phyloP scores from a whole-genome alignment of 92 coral and sea anemone species.

The Plumapathes pennacea region DNA sequence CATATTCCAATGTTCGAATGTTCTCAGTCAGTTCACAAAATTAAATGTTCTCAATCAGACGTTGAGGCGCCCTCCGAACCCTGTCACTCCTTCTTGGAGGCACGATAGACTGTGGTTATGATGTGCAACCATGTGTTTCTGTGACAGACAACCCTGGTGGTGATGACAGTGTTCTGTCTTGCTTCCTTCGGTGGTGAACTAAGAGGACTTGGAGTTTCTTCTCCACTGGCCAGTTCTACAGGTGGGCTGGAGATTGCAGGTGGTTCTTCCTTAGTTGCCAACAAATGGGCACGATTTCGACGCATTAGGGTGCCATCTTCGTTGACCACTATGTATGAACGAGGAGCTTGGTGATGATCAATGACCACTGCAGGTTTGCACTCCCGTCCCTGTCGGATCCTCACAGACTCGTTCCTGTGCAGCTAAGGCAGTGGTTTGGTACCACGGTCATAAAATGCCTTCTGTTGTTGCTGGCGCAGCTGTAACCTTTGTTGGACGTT shows the following conservation, averaged over 20 bases:
- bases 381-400: conserved; percentile 14
- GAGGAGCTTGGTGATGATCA: conserved; percentile 13
- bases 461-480: conserved; percentile 11
- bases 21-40: no score
- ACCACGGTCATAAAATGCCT: not conserved
- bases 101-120: no score
- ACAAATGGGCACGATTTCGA: conserved; percentile 25
- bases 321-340: conserved; percentile 33
- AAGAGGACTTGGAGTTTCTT: not conserved
- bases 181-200: no score
- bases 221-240: not conserved
- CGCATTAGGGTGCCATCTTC: conserved; percentile 27
- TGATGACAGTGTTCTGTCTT: no score
- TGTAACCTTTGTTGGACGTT: conserved; percentile 6
- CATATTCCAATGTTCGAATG: no score
- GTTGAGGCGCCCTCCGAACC: conserved; percentile 5
- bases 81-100: conserved; percentile 1
- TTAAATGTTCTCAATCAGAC: conserved; percentile 1
- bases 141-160: no score
- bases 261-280: not conserved
- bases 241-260: not conserved
- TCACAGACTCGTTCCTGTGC: conserved; percentile 27
- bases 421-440: conserved; percentile 1
- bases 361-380: conserved; percentile 47
- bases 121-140: no score